Conservation (phyloP, 2,888 invertebrate genomes). For the Drymonia ruficornis region DNA sequence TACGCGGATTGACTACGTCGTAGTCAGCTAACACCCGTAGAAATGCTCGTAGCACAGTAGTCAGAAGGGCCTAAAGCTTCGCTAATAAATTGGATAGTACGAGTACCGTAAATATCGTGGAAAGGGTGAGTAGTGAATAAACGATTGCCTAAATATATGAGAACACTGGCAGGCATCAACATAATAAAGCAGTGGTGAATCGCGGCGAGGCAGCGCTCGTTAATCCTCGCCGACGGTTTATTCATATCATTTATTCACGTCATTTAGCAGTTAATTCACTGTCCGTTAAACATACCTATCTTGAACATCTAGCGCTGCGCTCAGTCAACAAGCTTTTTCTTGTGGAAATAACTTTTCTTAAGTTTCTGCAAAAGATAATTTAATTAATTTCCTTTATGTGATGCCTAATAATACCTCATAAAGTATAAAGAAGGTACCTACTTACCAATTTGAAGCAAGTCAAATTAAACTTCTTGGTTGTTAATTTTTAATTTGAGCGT, state of each 20-base stretch:
- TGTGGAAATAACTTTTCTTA: not conserved
- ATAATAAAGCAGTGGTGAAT: slow-evolving; percentile 48
- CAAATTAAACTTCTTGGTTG: not conserved
- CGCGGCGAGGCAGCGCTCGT: slow-evolving; percentile 57
- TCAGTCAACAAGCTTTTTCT: slow-evolving; percentile 7
- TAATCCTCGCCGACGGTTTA: slow-evolving; percentile 67
- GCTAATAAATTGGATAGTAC: no score
- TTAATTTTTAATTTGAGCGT: not conserved
- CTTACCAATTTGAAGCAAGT: not conserved
- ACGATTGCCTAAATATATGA: slow-evolving; percentile 26
- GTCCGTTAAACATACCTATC: slow-evolving; percentile 60
- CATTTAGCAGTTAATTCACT: slow-evolving; percentile 69
- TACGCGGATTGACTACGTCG: no score
- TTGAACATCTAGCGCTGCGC: slow-evolving; percentile 55
- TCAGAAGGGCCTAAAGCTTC: no score
- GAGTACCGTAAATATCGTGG: no score
- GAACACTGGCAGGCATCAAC: slow-evolving; percentile 31
- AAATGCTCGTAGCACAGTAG: no score
- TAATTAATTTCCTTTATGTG: no score
- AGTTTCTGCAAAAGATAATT: no score
- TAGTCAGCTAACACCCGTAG: no score
- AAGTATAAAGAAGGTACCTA: not conserved
- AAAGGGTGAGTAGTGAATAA: not conserved
- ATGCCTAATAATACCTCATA: no score
- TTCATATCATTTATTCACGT: slow-evolving; percentile 73